Evolutionary conservation across 2,888 invertebrate species (phyloP), one percentile per base, ranked within the genome.

Genomic region (Tenthredo amoena): DNA sequence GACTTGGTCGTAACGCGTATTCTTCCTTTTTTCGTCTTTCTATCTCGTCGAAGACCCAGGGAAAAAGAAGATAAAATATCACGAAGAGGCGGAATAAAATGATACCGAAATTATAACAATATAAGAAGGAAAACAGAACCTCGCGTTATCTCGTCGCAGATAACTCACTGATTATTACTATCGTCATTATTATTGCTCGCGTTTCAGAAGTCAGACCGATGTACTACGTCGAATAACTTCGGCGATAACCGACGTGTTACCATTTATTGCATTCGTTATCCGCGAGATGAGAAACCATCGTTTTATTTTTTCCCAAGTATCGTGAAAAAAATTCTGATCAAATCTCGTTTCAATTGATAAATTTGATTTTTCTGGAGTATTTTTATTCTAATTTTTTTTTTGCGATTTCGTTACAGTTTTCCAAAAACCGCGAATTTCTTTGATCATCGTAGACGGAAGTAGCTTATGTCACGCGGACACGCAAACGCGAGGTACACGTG

Each of bases 41-140:
- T 34, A 10, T 31, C 18, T 18, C 77, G 50, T 10, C 12, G 31
- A 7, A 77, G n/a, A 50, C 12, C 10, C n/a, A 4, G 71, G 26
- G 62, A 85, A 86, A n/a, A 72, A 65, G 81, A 81, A 85, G 79
- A 85, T 40, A 86, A 82, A 86, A 86, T 76, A 86, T 85, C 71
- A 72, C 68, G 58, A 76, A 47, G 21, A 76, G 85, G 43, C 26
- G 68, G 58, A 58, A 74, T 43, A 6, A 43, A 40, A 86, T 84
- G 74, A 77, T 86, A 84, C 72, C 71, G 62, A 65, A 86, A 87
- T 85, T 81, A 84, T 82, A 82, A 58, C 72, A 74, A 83, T 74
- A 43, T 2, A 43, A 9, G 5, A 43, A 10, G 10, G 12, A n/a
- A 40, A 43, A 21, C 43, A n/a, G 43, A 21, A 37, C 43, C 3